phyloP scores from a whole-genome alignment of 2,113 vertebrate genomes.

The Vulpes lagopus region DNA sequence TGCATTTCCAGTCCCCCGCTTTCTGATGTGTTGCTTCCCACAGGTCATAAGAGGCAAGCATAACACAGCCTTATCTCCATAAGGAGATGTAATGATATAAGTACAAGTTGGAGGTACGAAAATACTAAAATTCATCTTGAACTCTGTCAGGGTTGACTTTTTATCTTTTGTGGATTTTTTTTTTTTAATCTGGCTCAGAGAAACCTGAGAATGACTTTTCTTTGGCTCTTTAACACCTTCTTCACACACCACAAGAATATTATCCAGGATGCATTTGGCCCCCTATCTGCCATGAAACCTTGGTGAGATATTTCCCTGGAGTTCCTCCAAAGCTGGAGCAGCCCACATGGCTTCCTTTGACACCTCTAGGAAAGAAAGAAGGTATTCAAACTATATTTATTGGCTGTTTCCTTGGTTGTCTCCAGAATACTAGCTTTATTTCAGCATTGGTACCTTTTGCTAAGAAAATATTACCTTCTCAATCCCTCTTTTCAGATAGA shows the following conservation, averaged over 20 bases:
- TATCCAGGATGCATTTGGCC: constrained; percentile 76
- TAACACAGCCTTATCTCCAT: neutral
- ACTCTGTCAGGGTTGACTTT: constrained; percentile 59
- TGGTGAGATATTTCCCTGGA: constrained; percentile 83
- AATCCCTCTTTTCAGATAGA: constrained; percentile 53
- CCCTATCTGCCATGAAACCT: constrained; percentile 77
- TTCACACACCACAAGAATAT: constrained; percentile 73
- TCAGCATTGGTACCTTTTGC: constrained; percentile 65
- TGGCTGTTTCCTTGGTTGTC: constrained; percentile 76
- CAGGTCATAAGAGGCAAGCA: neutral
- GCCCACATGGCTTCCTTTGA: constrained; percentile 82
- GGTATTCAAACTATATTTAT: constrained; percentile 74
- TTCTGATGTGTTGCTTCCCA: constrained; percentile 26
- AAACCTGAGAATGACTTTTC: constrained; percentile 80
- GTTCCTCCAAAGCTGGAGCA: constrained; percentile 75
- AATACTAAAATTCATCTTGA: constrained; percentile 39
- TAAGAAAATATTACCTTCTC: constrained; percentile 78
- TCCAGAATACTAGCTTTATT: constrained; percentile 70
- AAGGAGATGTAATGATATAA: neutral
- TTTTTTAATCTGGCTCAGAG: constrained; percentile 70
- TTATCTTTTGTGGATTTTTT: constrained; percentile 10
- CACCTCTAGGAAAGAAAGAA: constrained; percentile 78
- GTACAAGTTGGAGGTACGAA: neutral
- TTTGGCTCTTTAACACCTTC: constrained; percentile 81
- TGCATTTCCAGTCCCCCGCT: neutral